phyloP scores from a whole-genome alignment of 1,140 invertebrate genomes.

The Pogonomyrmex barbatus region DNA sequence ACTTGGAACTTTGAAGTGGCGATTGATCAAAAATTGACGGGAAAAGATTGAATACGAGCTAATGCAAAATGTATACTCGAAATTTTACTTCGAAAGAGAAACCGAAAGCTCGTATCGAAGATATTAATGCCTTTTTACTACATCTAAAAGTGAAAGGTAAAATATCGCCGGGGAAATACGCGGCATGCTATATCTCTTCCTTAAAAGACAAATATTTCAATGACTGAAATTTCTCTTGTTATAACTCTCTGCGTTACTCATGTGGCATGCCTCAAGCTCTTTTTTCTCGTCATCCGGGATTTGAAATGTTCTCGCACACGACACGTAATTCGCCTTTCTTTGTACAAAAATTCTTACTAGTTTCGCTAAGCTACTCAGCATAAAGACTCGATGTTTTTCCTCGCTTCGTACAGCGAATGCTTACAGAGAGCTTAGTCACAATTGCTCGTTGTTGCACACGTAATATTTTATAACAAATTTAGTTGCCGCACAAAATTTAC shows the following conservation, averaged over 20 bases:
- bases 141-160: not conserved
- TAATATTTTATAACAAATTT: not conserved
- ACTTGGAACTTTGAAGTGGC: not conserved
- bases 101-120: not conserved
- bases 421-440: not conserved
- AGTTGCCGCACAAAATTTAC: not conserved
- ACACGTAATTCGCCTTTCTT: conserved; percentile 1
- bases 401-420: not conserved
- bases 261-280: not conserved
- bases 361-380: not conserved
- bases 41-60: not conserved
- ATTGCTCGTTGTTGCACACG: not conserved
- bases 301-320: not conserved
- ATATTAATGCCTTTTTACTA: not conserved
- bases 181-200: not conserved
- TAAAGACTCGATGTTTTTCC: not conserved
- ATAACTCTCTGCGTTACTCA: not conserved
- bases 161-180: not conserved
- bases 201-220: not conserved
- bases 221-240: not conserved
- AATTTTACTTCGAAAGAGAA: not conserved
- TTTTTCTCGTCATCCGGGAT: not conserved
- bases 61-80: not conserved
- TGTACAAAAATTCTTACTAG: not conserved
- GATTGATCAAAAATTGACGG: not conserved